Conservation (phyloP, 2,797 vertebrate species). For the Phyllotis vaccarum region DNA sequence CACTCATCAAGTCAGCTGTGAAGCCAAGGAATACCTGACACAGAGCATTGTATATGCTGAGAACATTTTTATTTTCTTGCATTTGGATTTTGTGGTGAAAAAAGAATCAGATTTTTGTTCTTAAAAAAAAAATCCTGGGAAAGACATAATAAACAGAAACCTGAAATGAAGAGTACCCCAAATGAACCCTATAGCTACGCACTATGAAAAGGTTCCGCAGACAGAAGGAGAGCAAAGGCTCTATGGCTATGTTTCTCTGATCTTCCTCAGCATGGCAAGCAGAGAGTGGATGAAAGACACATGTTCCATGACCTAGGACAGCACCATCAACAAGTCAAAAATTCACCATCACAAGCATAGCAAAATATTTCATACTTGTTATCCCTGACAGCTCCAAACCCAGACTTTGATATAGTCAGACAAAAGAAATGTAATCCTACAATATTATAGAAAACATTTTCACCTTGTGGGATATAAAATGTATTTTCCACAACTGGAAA, state of each 20-base stretch:
- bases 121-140: background rate
- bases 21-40: background rate
- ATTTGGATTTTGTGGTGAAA: background rate
- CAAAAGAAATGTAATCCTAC: background rate
- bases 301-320: background rate
- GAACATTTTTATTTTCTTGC: background rate
- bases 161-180: background rate
- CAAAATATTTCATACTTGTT: background rate
- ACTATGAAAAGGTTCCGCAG: background rate
- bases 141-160: background rate
- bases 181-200: background rate
- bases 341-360: background rate
- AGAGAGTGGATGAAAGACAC: background rate
- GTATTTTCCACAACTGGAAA: background rate
- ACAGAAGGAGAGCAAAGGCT: background rate
- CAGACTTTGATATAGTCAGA: background rate
- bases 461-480: background rate
- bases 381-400: background rate
- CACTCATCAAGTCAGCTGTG: background rate
- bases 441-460: background rate
- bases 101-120: background rate
- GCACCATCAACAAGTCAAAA: background rate
- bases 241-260: background rate
- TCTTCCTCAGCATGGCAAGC: background rate
- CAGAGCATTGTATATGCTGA: background rate